Base-by-base conservation (phyloP, 2,113 vertebrate genomes). In the Dicentrarchus labrax region DNA sequence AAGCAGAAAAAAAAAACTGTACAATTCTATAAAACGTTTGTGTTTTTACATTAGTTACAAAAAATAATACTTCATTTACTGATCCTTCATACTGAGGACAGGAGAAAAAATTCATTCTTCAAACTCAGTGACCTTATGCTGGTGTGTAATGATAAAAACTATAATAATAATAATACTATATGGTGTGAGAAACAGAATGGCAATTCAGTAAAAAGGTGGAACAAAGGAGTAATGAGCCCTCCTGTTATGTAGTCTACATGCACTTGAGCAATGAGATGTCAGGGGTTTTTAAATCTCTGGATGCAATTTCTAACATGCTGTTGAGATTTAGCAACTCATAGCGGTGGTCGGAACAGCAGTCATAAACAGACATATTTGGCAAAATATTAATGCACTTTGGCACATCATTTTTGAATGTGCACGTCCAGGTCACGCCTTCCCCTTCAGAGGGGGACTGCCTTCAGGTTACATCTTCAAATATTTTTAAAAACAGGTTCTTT, bases 1-100 rank as follows among this genome's bases (percentile, higher is more conserved):
- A 96, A 96, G 80, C 86, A 92, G 67, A 92, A 90, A 85, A 85
- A 85, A 85, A 96, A 96, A 96, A 96, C 98, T 99, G 98, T 99
- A 99, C 98, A 99, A 96, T 97, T 96, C 96, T 98, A 99, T 98
- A 99, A 99, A 99, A 99, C 94, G 87, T 92, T 96, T 97, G 96
- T 96, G 95, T 97, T 98, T 96, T 96, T 99, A 99, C 98, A 99
- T 98, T 98, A 99, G 97, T 98, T 99, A 99, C 97, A 98, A 97
- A 97, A 91, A 92, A 96, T 94, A 96, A 96, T 97, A 98, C 97
- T 99, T 99, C 97, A 98, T 97, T 94, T 91, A 91, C 89, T 95
- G 96, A 97, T 97, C 97, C 97, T 99, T 98, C 97, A 98, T 97
- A 95, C 90, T 39, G 79, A 96, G 95, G 95, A 95, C 72, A 89